Evolutionary conservation across 2,113 vertebrate genomes (phyloP).

Genomic region (Oreochromis aureus): DNA sequence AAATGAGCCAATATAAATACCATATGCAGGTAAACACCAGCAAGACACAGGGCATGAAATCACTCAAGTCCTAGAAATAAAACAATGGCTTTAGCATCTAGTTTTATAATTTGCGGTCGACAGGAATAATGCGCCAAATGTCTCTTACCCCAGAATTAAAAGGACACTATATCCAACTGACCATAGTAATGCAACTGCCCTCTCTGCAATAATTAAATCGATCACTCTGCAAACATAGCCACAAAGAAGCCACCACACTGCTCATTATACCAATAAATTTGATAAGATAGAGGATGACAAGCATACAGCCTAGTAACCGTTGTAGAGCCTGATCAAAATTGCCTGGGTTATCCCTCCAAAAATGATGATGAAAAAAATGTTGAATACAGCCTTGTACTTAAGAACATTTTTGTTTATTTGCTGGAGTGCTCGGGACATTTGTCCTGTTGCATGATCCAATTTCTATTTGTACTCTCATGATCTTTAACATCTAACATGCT

Average conservation of each 20-base stretch:
- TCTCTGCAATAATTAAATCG: background rate
- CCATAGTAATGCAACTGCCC: background rate
- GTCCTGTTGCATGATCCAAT: background rate
- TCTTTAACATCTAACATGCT: background rate
- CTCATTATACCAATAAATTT: background rate
- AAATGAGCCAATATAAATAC: background rate
- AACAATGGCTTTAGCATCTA: background rate
- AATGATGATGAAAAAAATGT: background rate
- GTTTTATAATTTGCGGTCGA: background rate
- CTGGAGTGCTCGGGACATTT: background rate
- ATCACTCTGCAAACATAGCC: background rate
- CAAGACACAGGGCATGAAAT: background rate
- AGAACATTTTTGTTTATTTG: background rate
- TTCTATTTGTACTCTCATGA: background rate
- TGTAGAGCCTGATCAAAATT: background rate
- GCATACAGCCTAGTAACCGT: background rate
- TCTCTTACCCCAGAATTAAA: background rate
- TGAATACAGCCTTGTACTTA: background rate
- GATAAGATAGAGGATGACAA: background rate
- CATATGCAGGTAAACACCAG: background rate
- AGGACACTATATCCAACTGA: background rate
- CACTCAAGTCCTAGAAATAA: background rate
- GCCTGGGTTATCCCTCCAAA: background rate
- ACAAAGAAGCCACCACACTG: background rate
- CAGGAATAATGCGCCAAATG: accelerated